Base-by-base conservation (phyloP, 1,140 invertebrate genomes). In the Zaprionus gabonicus region DNA sequence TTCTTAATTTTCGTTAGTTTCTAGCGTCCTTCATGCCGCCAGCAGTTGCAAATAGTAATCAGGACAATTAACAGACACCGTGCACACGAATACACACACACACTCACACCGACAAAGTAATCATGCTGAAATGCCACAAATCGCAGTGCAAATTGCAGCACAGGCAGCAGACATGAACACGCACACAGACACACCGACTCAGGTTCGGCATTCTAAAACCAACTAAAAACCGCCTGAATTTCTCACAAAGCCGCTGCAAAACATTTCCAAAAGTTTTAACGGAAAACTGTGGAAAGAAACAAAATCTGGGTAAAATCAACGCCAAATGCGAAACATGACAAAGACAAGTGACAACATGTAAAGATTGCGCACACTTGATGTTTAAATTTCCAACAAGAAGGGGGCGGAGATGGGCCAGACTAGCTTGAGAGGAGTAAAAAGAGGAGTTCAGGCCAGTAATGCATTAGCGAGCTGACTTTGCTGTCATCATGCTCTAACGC, bases 121-220 rank as follows among this genome's bases (percentile, higher is more conserved):
- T 72, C 74, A 60, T 66, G 63, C 70, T 59, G n/a, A 71, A 66
- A 71, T 36, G 49, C 69, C 46, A 66, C 74, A 76, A 72, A 72
- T 65, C 56, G 57, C 63, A 31, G 57, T 57, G 71, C 31, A 77
- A 73, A 72, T 77, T 67, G 56, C 57, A 28, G 63, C 70, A 76
- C 51, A 72, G 44, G 4, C 34, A 38, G 70, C 34, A 27, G n/a
- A 46, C 31, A 65, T 34, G 46, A 27, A 34, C 34, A 49, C 17
- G 5, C 28, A 57, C 20, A 67, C 60, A 46, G 25, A n/a, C 36
- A 56, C 10, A 57, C 23, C 23, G 55, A 23, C 9, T 66, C 55
- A 55, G 53, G 69, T 66, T 59, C 31, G 53, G 28, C 53, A 56
- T 62, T 59, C 38, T 46, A 44, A 41, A 69, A 31, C 15, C 36